Evolutionary conservation across 2,797 vertebrate genomes (phyloP), one percentile per base, ranked within the genome.

Genomic region (Clamator glandarius): DNA sequence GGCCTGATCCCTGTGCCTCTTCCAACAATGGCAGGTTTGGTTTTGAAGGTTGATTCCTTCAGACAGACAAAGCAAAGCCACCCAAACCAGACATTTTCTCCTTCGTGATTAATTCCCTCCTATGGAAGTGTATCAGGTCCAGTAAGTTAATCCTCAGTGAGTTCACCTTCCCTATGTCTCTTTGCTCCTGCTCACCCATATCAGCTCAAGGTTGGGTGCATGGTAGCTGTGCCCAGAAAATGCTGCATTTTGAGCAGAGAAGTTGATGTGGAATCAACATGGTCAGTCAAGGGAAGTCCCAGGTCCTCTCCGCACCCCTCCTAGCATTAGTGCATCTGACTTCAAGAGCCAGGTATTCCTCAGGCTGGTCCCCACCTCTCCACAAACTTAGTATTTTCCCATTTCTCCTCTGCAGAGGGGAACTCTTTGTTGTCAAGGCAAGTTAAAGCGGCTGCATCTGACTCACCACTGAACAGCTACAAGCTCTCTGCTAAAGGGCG

Each of bases 121-220:
- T 23, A 11, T 6, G 2, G n/a, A 81, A 21, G 12, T 1, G 0
- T 11, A 39, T 12, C 8, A 10, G 24, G 8, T 31, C 46, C 41
- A 36, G 42, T 41, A 63, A 48, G 14, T 26, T 21, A 36, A 50
- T 12, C 10, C 16, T 52, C 3, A 1, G 6, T 8, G 15, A 75
- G 33, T 12, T 24, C 9, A 6, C 48, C 21, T 55, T 35, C 42
- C 7, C 39, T 55, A 5, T 8, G 2, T 15, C 15, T n/a, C n/a
- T n/a, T n/a, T 12, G 31, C 6, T 70, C 26, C 28, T 16, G 19
- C 25, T 24, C 51, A 25, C 17, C 20, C 18, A 8, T 8, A 10
- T 19, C 31, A 23, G 6, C 55, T 36, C n/a, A 29, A 2, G 6
- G 31, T 15, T 21, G 13, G 3, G 0, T 1, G 12, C 10, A 0